Percentiles rank a stretch among this genome's conserved stretches.
These are phyloP conservation scores for Tor tambroides DNA, from an alignment of 2,113 vertebrate species.

Conservation along the genomic window DNA sequence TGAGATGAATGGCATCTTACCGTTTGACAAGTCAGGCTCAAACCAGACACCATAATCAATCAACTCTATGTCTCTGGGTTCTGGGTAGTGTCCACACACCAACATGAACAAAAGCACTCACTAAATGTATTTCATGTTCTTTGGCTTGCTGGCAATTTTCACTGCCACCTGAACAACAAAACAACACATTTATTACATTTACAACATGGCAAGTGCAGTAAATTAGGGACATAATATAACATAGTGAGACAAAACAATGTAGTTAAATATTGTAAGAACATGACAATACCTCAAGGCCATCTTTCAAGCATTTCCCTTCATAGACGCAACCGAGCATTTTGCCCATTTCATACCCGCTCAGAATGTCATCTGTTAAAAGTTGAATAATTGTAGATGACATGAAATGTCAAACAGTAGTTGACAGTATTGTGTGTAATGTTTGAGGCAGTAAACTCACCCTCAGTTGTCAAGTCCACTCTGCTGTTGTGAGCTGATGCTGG, in stretches of 20 bases:
- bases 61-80: not conserved
- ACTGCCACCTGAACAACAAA: not conserved
- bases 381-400: not conserved
- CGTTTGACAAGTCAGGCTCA: not conserved
- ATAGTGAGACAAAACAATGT: not conserved
- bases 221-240: not conserved
- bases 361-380: not conserved
- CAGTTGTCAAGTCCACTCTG: not conserved
- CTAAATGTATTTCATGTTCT: not conserved
- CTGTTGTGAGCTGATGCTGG: not conserved
- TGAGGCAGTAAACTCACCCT: not conserved
- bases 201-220: not conserved
- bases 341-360: not conserved
- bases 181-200: not conserved
- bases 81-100: not conserved
- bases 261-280: not conserved
- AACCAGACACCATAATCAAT: not conserved
- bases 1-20: fast-evolving
- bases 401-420: not conserved
- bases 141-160: not conserved
- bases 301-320: not conserved
- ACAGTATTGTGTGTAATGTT: not conserved
- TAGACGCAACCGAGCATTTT: not conserved
- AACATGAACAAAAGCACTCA: not conserved
- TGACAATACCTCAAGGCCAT: not conserved